Evolutionary conservation across 2,797 vertebrate genomes (phyloP).

Genomic region (Picus viridis): DNA sequence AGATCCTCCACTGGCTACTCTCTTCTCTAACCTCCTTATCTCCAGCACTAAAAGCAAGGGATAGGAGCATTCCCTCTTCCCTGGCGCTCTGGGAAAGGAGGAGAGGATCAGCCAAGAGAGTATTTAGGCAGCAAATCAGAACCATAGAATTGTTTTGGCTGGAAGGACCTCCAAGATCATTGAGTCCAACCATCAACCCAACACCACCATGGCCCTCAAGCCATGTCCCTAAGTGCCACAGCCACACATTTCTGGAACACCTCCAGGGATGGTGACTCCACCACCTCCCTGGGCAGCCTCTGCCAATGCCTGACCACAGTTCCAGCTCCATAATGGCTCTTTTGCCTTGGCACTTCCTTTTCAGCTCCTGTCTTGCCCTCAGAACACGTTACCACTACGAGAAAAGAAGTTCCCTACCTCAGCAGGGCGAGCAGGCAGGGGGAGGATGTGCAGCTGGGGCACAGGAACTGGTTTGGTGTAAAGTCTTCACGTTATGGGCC

Average conservation of each 20-base stretch:
- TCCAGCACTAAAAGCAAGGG: neutral
- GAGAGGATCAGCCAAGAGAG: neutral
- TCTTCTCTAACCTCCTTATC: neutral
- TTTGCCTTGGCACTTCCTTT: neutral
- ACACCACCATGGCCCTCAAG: no score
- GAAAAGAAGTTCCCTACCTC: accelerated
- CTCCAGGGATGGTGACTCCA: no score
- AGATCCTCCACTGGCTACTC: neutral
- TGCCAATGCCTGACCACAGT: neutral
- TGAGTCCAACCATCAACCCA: no score
- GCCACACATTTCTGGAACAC: no score
- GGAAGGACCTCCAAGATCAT: no score
- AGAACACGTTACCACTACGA: accelerated
- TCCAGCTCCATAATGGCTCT: neutral
- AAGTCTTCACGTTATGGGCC: accelerated
- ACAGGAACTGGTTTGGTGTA: accelerated
- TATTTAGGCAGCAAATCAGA: neutral
- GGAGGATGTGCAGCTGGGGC: accelerated
- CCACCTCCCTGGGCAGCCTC: no score
- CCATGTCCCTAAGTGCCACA: no score
- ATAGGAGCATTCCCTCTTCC: neutral
- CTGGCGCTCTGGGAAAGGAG: neutral
- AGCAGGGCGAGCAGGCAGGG: neutral
- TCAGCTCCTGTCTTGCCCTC: neutral
- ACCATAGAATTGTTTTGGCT: no score